Evolutionary conservation across 2,113 vertebrate genomes (phyloP).

Genomic region (Vulpes vulpes): DNA sequence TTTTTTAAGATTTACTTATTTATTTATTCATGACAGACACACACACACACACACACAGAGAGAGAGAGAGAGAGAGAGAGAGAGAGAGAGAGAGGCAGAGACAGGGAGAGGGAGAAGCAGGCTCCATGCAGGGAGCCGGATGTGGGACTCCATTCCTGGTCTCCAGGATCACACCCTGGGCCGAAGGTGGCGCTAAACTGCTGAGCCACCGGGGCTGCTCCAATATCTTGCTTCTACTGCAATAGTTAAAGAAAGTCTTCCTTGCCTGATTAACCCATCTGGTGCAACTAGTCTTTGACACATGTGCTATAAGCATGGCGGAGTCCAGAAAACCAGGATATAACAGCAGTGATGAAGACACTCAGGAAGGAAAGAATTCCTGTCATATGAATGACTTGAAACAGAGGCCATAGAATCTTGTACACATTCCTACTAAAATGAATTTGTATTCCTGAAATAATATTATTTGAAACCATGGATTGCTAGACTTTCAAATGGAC

Average conservation of each 20-base stretch:
- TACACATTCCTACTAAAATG: not conserved
- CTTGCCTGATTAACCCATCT: not conserved
- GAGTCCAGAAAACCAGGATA: not conserved
- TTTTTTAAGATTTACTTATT: too few relatives aligned
- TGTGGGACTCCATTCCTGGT: too few relatives aligned
- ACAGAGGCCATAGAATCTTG: not conserved
- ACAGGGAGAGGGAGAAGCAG: too few relatives aligned
- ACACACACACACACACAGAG: accelerated
- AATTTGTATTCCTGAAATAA: conserved; percentile 1
- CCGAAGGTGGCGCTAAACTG: too few relatives aligned
- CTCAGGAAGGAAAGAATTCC: not conserved
- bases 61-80: too few relatives aligned
- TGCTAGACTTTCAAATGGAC: not conserved
- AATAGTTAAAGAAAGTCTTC: not conserved
- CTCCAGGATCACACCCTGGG: too few relatives aligned
- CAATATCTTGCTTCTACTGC: not conserved
- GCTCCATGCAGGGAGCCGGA: too few relatives aligned
- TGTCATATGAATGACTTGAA: not conserved
- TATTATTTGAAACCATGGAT: not conserved
- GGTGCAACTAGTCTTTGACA: not conserved
- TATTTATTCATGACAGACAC: too few relatives aligned
- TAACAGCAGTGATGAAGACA: not conserved
- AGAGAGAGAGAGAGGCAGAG: too few relatives aligned
- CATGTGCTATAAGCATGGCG: not conserved
- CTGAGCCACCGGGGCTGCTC: too few relatives aligned